A percentile compares a stretch with the other conserved stretches of the same genome.
These are phyloP conservation scores for Pollenia griseotomentosa DNA, from an alignment of 2,888 invertebrate species.

Conservation along the genomic window DNA sequence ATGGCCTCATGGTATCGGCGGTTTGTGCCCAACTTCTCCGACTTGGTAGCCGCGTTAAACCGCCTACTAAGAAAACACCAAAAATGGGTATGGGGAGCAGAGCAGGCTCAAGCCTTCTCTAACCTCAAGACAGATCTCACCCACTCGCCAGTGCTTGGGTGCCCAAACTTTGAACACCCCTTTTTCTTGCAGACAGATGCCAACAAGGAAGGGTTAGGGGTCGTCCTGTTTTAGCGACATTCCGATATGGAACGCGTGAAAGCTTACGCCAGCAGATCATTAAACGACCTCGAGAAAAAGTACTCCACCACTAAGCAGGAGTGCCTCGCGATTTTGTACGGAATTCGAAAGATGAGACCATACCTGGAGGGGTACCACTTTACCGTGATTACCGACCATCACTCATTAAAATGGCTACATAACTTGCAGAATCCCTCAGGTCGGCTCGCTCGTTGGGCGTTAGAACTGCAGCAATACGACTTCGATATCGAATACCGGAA, in stretches of 20 bases:
- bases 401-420: conserved; percentile 67
- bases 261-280: conserved; percentile 54
- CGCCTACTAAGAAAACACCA: conserved; percentile 51
- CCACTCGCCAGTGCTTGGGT: conserved; percentile 31
- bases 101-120: no score
- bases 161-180: conserved; percentile 28
- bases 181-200: conserved; percentile 65
- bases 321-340: conserved; percentile 66
- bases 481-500: conserved; percentile 55
- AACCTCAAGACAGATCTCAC: no score
- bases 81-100: no score
- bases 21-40: conserved; percentile 50
- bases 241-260: conserved; percentile 28
- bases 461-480: conserved; percentile 63
- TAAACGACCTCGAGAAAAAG: conserved; percentile 54
- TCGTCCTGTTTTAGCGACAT: conserved; percentile 46
- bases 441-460: conserved; percentile 65
- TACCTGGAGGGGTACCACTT: conserved; percentile 57
- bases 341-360: conserved; percentile 59
- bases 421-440: conserved; percentile 58
- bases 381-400: conserved; percentile 70
- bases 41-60: neutral
- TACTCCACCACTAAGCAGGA: conserved; percentile 68
- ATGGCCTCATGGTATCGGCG: conserved; percentile 50
- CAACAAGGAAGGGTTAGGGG: conserved; percentile 33